Base-by-base conservation (phyloP, 2,888 invertebrate species). In the Ochlodes sylvanus region DNA sequence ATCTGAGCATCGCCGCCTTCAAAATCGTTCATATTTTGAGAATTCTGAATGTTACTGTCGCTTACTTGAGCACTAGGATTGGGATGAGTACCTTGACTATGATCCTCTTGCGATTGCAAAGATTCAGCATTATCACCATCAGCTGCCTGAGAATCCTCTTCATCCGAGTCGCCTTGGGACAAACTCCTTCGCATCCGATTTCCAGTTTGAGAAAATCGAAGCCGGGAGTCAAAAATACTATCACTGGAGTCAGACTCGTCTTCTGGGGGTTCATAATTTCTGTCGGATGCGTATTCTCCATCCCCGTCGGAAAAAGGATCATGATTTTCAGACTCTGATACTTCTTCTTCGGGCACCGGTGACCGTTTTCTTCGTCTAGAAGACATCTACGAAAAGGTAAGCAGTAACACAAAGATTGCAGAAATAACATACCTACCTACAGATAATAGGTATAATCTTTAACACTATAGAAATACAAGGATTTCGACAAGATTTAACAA, bases 131-230 rank as follows among this genome's bases (percentile, higher is more conserved):
- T 17, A 19, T 50, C 50, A 50, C 50, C 50, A 50, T 50, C 50
- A 50, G 50, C 50, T 50, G 50, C 50, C 50, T 50, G 50, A 50
- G 50, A 50, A 50, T 50, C 50, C 50, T 50, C 50, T 50, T 50
- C 50, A 50, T 50, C 19, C 50, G 50, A 50, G 50, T 50, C 50
- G 50, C 50, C 50, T 50, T 50, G 50, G 50, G 50, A 50, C 50
- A 50, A 50, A 50, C 50, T 50, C 50, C 50, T 50, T 50, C 50
- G 50, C 42, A 42, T 42, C n/a, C 42, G 42, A 42, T 32, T 32
- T 32, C 32, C 32, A 32, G 32, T 32, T 32, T 32, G 32, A 32
- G 32, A 32, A 32, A 32, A 32, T 32, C 32, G 32, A 32, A 32
- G 32, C 32, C 32, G 32, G 32, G 32, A 32, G 32, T 32, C 32